Evolutionary conservation across 2,113 vertebrate genomes (phyloP).

Genomic region (Mesoclemmys tuberculata): DNA sequence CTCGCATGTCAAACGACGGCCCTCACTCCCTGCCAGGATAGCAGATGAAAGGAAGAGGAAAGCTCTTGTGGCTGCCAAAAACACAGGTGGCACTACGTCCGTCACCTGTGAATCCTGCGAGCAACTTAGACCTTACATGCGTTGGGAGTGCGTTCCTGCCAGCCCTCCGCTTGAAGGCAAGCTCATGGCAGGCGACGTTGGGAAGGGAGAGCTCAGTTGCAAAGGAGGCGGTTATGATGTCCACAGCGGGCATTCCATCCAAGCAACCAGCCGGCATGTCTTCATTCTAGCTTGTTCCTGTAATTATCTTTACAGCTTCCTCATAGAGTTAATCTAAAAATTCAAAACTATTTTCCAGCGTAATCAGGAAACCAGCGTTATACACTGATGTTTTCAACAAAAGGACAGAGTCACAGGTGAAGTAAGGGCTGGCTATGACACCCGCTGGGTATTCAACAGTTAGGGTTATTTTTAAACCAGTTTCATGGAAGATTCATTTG

Average conservation of each 20-base stretch:
- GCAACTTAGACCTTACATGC: neutral
- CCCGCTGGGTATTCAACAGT: neutral
- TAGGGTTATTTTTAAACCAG: slow-evolving; percentile 32
- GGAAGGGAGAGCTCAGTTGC: neutral
- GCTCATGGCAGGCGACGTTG: neutral
- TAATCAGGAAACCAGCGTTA: fast-evolving
- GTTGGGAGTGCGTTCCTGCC: neutral
- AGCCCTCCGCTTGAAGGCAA: neutral
- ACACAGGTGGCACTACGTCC: neutral
- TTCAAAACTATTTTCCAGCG: neutral
- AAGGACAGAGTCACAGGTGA: slow-evolving; percentile 1
- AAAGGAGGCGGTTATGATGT: neutral
- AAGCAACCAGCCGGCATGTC: neutral
- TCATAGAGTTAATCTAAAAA: neutral
- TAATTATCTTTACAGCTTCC: neutral
- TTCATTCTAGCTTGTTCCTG: neutral
- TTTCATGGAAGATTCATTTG: slow-evolving; percentile 47
- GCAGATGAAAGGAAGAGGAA: neutral
- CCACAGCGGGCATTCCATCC: fast-evolving
- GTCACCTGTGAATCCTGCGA: fast-evolving
- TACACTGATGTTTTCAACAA: neutral
- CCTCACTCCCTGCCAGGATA: neutral
- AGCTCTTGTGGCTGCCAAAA: neutral
- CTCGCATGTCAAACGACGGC: neutral
- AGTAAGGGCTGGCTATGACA: neutral